Conservation (phyloP, 2,888 invertebrate genomes). For the Protonemura montana region DNA sequence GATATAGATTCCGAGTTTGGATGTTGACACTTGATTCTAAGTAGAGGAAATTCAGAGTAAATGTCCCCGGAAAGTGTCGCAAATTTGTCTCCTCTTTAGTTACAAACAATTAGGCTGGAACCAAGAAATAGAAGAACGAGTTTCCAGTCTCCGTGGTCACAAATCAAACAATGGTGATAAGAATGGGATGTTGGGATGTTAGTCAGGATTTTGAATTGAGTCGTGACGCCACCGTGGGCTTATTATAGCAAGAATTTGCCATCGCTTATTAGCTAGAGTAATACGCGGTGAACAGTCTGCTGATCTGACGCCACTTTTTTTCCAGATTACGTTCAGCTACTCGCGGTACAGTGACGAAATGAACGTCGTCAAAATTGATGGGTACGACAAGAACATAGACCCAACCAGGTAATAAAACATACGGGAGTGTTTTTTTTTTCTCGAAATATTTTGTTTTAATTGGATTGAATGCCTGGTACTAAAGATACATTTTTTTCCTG, state of each 20-base stretch:
- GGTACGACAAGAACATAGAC: conserved; percentile 80
- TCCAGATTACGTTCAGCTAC: conserved; percentile 88
- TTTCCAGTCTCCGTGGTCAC: no score
- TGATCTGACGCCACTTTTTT: conserved; percentile 51
- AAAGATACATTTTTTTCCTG: conserved; percentile 55
- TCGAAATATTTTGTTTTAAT: conserved; percentile 42
- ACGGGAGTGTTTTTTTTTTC: conserved; percentile 50
- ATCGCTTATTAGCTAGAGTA: background rate
- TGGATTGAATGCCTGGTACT: conserved; percentile 32
- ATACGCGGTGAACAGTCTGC: background rate
- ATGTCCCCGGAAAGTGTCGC: no score
- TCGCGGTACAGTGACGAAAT: conserved; percentile 77
- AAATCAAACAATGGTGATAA: no score
- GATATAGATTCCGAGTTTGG: no score
- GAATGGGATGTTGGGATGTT: no score
- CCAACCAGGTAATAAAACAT: conserved; percentile 74
- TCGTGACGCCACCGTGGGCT: background rate
- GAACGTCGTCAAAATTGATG: conserved; percentile 87
- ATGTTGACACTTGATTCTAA: no score
- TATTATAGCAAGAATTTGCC: background rate
- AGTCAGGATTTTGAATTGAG: no score
- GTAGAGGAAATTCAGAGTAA: no score
- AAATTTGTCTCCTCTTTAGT: no score
- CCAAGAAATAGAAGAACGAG: no score
- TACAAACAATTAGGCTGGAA: no score